These are phyloP conservation scores for Elymnias hypermnestra DNA, from an alignment of 1,140 invertebrate genomes.

Conservation along the genomic window DNA sequence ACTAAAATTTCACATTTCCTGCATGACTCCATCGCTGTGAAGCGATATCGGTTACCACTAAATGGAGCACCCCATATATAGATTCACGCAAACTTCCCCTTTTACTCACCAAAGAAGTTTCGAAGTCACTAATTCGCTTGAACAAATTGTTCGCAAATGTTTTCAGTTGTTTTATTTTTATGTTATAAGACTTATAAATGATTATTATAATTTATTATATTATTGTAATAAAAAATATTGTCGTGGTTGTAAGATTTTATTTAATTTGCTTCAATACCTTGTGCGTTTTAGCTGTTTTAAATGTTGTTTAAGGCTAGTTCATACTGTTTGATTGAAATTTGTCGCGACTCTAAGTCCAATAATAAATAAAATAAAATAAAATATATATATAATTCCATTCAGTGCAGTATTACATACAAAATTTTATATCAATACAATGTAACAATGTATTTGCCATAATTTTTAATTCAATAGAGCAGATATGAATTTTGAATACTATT, in stretches of 20 bases:
- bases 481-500: no score
- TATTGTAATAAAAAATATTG: constrained; percentile 11
- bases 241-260: constrained; percentile 29
- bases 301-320: neutral
- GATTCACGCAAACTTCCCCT: constrained; percentile 1
- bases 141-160: constrained; percentile 14
- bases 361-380: no score
- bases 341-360: no score
- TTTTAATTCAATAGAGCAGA: no score
- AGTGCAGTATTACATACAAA: no score
- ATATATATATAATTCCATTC: no score
- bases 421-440: no score
- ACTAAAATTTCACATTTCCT: no score
- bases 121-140: constrained; percentile 1
- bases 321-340: no score
- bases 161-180: constrained; percentile 8
- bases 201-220: constrained; percentile 6
- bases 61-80: neutral
- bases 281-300: constrained; percentile 10
- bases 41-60: no score
- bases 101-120: constrained; percentile 17
- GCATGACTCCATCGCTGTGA: no score
- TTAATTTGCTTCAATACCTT: constrained; percentile 6
- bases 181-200: constrained; percentile 3
- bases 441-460: no score